phyloP scores from a whole-genome alignment of 1,140 invertebrate species.

The Thereuonema tuberculata region DNA sequence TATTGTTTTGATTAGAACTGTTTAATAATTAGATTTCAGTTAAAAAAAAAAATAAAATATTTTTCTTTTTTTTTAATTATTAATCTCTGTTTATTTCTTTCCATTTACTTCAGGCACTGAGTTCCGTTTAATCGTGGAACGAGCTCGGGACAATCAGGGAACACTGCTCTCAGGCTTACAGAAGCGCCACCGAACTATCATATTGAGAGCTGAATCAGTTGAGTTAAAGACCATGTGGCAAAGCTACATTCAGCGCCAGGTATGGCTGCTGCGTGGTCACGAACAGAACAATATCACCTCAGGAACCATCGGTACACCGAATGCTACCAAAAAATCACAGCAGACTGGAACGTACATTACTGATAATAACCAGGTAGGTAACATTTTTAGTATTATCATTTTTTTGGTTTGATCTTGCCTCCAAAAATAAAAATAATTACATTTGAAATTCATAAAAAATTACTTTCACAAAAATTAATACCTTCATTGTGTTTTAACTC shows the following conservation, averaged over 20 bases:
- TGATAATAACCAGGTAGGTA: neutral
- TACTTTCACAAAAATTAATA: no score
- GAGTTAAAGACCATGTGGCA: constrained; percentile 79
- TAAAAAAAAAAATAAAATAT: no score
- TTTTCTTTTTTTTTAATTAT: neutral
- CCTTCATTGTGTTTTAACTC: no score
- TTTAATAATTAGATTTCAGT: no score
- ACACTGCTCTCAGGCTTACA: constrained; percentile 14
- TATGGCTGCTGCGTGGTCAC: constrained; percentile 36
- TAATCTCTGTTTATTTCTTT: neutral
- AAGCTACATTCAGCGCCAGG: constrained; percentile 68
- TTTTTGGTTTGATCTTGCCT: no score
- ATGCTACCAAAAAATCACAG: neutral
- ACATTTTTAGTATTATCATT: no score
- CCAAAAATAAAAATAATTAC: no score
- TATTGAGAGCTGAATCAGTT: constrained; percentile 57
- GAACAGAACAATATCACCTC: neutral
- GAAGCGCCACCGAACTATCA: constrained; percentile 44
- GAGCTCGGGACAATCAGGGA: constrained; percentile 40
- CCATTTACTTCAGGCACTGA: constrained; percentile 43
- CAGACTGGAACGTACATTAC: neutral
- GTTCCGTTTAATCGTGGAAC: constrained; percentile 42
- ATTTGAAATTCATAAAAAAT: no score
- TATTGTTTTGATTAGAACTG: no score
- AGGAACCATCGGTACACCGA: neutral